Conservation (phyloP, 2,113 vertebrate species). For the Tupaia tana region DNA sequence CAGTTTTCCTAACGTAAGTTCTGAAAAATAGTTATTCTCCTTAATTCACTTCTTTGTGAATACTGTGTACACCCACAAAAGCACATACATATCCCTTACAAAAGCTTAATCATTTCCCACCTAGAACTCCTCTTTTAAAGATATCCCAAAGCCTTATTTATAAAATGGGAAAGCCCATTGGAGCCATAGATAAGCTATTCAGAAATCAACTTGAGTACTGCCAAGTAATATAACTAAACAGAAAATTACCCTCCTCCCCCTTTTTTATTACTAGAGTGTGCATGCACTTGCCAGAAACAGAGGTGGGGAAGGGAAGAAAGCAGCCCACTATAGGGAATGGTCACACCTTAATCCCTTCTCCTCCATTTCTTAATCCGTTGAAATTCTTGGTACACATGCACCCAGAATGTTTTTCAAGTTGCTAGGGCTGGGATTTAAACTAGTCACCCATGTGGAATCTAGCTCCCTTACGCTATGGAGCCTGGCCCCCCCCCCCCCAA, state of each 20-base stretch:
- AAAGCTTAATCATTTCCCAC: background rate
- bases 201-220: slow-evolving; percentile 3
- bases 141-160: background rate
- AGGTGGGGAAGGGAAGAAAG: too few relatives aligned
- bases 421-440: too few relatives aligned
- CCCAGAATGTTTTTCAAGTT: too few relatives aligned
- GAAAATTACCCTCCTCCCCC: background rate
- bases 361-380: too few relatives aligned
- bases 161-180: slow-evolving; percentile 12
- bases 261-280: too few relatives aligned
- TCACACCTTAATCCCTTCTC: too few relatives aligned
- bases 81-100: background rate
- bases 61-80: background rate
- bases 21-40: slow-evolving; percentile 2
- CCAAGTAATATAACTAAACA: background rate
- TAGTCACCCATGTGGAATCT: too few relatives aligned
- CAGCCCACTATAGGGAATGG: too few relatives aligned
- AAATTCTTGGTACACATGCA: too few relatives aligned
- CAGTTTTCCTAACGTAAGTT: background rate
- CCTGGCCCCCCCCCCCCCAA: too few relatives aligned
- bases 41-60: background rate
- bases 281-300: too few relatives aligned
- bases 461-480: too few relatives aligned
- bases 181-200: background rate
- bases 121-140: background rate